Evolutionary conservation across 37 sponge, comb jelly and placozoan genomes (phyloP).

Genomic region (Axinella damicornis): DNA sequence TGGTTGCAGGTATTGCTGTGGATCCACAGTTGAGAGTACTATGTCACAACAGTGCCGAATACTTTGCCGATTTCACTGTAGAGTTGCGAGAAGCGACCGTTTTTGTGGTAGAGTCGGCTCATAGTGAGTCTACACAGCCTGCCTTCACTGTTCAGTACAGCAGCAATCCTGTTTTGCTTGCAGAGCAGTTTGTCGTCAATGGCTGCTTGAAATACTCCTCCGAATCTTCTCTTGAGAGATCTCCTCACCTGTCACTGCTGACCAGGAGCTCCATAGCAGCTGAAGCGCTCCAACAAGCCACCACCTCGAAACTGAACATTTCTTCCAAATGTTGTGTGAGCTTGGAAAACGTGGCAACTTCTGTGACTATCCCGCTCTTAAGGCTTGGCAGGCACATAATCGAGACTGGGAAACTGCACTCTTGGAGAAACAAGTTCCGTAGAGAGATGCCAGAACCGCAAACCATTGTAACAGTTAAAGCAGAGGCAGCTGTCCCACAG

Average conservation of each 20-base stretch:
- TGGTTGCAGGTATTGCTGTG: conserved; percentile 1
- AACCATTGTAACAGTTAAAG: not conserved
- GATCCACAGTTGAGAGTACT: conserved; percentile 15
- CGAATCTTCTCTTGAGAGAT: not conserved
- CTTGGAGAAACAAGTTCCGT: conserved; percentile 10
- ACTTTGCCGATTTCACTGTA: conserved; percentile 33
- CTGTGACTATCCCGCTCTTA: conserved; percentile 36
- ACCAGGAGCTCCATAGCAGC: not conserved
- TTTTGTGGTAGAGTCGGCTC: conserved; percentile 1
- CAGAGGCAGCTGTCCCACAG: not conserved
- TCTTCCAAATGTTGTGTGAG: conserved; percentile 18
- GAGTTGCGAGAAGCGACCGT: conserved; percentile 35
- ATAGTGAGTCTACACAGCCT: not conserved
- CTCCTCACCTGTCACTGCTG: not conserved
- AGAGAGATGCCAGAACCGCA: not conserved
- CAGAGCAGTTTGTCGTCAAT: conserved; percentile 16
- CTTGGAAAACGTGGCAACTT: not conserved
- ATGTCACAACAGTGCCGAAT: conserved; percentile 18
- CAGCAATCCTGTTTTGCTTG: conserved; percentile 26
- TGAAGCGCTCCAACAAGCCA: not conserved
- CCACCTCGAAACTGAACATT: not conserved
- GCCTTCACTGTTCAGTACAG: not conserved
- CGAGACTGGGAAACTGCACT: conserved; percentile 20
- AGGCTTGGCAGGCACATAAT: conserved; percentile 44
- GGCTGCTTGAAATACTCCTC: conserved; percentile 24